Base-by-base conservation (phyloP, 1,140 invertebrate species). In the Bursaphelenchus mucronatus region DNA sequence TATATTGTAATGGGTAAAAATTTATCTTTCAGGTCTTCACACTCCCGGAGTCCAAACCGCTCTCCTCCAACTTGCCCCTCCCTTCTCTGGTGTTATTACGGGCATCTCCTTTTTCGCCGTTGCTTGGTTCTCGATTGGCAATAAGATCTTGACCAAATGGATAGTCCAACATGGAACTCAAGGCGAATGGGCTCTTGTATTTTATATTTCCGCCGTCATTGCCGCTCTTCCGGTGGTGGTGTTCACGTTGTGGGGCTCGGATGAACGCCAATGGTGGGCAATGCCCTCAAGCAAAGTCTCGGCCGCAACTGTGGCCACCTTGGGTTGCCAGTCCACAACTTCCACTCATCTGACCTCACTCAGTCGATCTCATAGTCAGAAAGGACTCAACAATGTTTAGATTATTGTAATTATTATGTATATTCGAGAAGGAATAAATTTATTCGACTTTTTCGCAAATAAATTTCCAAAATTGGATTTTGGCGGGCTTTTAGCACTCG, bases 91-190 rank as follows among this genome's bases (percentile, higher is more conserved):
- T 19, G 69, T 79, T 17, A 71, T 79, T 21, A 79, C 77, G 3
- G 77, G 77, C 49, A 66, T 71, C 46, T n/a, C 66, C 8, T 74
- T 69, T 41, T 79, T 73, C 61, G 62, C 61, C 13, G 77, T 79
- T n/a, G 78, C 77, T n/a, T 80, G 78, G 78, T 79, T 80, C 57
- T 58, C 61, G 6, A 79, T 79, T 45, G 67, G 61, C 10, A 79
- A 79, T 61, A 79, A 79, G 61, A 73, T 79, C 51, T 61, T 81
- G 8, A 79, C 77, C 11, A 79, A 79, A 59, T 71, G 75, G 64
- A 79, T 79, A 39, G 77, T 79, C 17, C 73, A 79, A 62, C 52
- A 76, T 45, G 77, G 77, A 11, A 64, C 69, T 4, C 63, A 71
- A 44, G 71, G 70, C n/a, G 78, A 79, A 64, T 79, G 77, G 76